phyloP scores from a whole-genome alignment of 2,113 vertebrate genomes.

The Prolemur simus region DNA sequence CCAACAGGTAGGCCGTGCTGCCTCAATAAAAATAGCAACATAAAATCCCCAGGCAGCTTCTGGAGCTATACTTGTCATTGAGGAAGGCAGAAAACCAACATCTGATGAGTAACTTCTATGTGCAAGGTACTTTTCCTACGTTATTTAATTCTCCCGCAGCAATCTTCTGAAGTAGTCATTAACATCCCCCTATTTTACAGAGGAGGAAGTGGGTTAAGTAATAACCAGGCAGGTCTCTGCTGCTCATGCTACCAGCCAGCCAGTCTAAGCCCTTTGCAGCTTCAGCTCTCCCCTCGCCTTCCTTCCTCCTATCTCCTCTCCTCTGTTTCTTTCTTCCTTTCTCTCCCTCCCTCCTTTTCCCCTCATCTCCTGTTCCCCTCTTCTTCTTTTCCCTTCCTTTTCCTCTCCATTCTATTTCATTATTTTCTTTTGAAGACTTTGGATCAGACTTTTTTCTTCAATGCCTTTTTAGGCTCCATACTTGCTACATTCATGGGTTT shows the following conservation, averaged over 20 bases:
- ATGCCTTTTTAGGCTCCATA: background rate
- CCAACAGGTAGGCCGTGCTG: background rate
- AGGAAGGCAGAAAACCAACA: conserved; percentile 33
- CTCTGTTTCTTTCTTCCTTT: background rate
- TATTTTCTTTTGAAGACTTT: background rate
- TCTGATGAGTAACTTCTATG: background rate
- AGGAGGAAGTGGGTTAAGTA: background rate
- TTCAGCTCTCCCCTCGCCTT: background rate
- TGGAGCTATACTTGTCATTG: background rate
- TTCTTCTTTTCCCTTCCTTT: background rate
- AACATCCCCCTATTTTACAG: background rate
- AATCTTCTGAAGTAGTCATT: background rate
- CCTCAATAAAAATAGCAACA: conserved; percentile 5
- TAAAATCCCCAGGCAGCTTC: background rate
- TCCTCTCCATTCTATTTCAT: background rate
- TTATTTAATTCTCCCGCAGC: background rate
- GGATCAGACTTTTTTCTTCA: background rate
- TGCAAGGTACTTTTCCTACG: background rate
- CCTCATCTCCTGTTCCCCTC: rapidly evolving
- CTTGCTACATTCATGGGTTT: background rate
- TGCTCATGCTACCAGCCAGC: background rate
- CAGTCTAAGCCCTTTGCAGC: background rate
- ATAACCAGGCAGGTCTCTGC: background rate
- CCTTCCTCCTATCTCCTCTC: background rate
- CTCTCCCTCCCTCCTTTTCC: too few species aligned